phyloP scores from a whole-genome alignment of 2,888 invertebrate species.

The Drosophila diplacantha region DNA sequence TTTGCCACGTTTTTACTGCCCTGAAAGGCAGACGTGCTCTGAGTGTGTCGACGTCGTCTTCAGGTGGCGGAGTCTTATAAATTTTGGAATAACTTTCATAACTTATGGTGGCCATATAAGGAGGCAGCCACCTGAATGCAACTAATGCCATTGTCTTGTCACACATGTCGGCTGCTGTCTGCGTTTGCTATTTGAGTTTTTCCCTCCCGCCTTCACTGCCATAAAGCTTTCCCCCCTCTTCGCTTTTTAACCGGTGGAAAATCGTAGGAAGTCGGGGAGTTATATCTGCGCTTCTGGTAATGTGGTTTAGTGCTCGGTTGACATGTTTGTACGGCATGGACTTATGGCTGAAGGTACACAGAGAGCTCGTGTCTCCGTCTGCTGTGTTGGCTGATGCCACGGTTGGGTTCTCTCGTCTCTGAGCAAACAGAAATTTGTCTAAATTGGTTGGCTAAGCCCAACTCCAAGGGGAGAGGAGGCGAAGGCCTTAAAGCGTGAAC shows the following conservation, averaged over 20 bases:
- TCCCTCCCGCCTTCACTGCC: background rate
- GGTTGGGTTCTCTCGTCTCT: constrained; percentile 18
- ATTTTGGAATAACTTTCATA: constrained; percentile 71
- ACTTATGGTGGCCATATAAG: constrained; percentile 47
- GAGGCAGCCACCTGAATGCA: constrained; percentile 25
- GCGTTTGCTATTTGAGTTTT: constrained; percentile 54
- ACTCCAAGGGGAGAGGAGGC: background rate
- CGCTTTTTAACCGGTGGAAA: constrained; percentile 2
- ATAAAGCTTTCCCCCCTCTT: constrained; percentile 19
- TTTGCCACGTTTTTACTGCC: constrained; percentile 65
- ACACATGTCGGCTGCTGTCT: constrained; percentile 34
- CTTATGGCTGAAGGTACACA: constrained; percentile 41
- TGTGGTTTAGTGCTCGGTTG: constrained; percentile 41
- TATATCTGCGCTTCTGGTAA: constrained; percentile 33
- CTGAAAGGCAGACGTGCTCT: constrained; percentile 54
- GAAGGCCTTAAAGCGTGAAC: constrained; percentile 17
- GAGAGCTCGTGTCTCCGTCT: constrained; percentile 35
- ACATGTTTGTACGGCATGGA: constrained; percentile 39
- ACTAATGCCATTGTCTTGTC: constrained; percentile 46
- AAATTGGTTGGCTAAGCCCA: constrained; percentile 34
- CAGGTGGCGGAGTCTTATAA: constrained; percentile 56
- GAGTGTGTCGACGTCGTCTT: constrained; percentile 31
- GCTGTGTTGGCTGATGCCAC: constrained; percentile 32
- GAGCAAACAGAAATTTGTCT: constrained; percentile 38
- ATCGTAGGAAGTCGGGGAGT: constrained; percentile 1